A percentile compares a stretch with the other conserved stretches of the same genome.
Evolutionary conservation across 2,888 invertebrate species (phyloP).

Genomic region (Ectemnius lituratus): DNA sequence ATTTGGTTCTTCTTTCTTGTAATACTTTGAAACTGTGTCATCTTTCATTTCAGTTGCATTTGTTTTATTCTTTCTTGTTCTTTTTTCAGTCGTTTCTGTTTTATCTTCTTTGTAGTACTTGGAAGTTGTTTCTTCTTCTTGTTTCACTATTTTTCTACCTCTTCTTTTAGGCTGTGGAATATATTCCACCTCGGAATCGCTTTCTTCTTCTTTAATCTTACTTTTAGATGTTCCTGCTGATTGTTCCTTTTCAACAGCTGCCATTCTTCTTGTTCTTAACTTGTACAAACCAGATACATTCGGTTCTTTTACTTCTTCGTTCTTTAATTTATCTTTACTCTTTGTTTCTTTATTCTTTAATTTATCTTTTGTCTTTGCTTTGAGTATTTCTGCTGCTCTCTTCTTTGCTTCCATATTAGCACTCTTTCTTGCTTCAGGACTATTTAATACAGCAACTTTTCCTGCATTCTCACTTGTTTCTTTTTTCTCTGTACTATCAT

Average conservation of each 20-base stretch:
- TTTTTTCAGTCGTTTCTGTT: background rate
- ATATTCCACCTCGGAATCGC: background rate
- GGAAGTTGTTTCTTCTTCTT: background rate
- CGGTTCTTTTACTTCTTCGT: slow-evolving; percentile 10
- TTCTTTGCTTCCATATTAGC: slow-evolving; percentile 66
- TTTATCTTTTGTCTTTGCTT: slow-evolving; percentile 36
- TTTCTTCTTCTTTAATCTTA: background rate
- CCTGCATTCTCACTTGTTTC: slow-evolving; percentile 10
- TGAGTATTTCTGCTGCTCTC: slow-evolving; percentile 65
- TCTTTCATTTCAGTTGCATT: background rate
- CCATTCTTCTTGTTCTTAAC: slow-evolving; percentile 35
- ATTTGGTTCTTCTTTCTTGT: slow-evolving; percentile 31
- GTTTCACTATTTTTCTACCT: background rate
- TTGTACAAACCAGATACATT: slow-evolving; percentile 10
- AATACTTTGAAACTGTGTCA: slow-evolving; percentile 37
- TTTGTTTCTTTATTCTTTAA: background rate
- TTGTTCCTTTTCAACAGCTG: background rate
- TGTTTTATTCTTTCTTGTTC: background rate
- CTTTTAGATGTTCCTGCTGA: background rate
- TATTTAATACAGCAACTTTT: slow-evolving; percentile 61
- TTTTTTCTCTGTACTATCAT: background rate
- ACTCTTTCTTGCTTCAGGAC: slow-evolving; percentile 45
- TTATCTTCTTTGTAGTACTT: background rate
- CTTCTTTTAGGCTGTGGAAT: background rate
- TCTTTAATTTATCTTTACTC: background rate